Evolutionary conservation across 1,140 invertebrate species (phyloP), one percentile per base, ranked within the genome.

Genomic region (Stenopsyche tienmushanensis): DNA sequence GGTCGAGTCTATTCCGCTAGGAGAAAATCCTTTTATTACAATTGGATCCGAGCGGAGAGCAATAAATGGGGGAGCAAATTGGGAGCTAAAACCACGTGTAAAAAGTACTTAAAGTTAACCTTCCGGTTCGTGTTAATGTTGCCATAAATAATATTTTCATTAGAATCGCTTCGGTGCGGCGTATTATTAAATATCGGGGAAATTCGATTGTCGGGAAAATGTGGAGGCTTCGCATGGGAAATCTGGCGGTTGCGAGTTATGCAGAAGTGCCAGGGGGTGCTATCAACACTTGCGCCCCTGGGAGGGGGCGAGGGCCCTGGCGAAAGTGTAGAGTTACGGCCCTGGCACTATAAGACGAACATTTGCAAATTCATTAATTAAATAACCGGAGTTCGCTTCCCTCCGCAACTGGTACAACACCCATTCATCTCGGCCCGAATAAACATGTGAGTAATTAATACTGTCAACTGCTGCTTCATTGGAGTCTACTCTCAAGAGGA

Each of bases 311-410:
- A 42, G 41, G 41, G 9, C 41, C 41, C n/a, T 8, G n/a, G 13
- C 41, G 9, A 17, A 2, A 42, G 41, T 42, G 1, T n/a, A 18
- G 21, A 49, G 21, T 49, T 21, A 49, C 47, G 21, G 21, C 47
- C 29, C 47, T 49, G 47, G 15, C 21, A n/a, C 17, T 49, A 49
- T 24, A 29, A 54, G 52, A 54, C 52, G 21, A 45, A 29, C 55
- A n/a, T 58, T 58, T 58, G 55, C 55, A 44, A 58, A 58, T 58
- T 58, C 55, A n/a, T 26, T 58, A 58, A 58, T 58, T 58, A 58
- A 58, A 58, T 58, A 10, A 39, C 24, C 21, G 34, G 18, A 44
- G 55, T 17, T 42, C 24, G 55, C 21, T 47, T 20, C 18, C 44
- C 7, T 47, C 18, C 44, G 17, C 18, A 20, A 15, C 44, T 13